phyloP scores from a whole-genome alignment of 2,888 invertebrate genomes.

The Orchesella flavescens region DNA sequence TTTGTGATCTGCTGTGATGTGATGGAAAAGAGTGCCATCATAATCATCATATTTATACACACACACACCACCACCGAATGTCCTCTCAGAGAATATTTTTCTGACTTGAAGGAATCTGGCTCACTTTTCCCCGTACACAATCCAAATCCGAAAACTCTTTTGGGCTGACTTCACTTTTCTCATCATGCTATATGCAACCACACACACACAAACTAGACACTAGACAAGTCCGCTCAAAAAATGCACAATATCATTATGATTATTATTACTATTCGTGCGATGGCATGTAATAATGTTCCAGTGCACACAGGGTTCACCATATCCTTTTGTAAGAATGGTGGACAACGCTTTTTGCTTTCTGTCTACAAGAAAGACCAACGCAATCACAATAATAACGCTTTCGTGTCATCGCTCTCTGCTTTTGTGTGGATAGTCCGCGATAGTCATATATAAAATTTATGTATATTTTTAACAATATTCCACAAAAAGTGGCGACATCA shows the following conservation, averaged over 20 bases:
- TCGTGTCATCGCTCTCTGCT: not conserved
- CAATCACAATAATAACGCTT: not conserved
- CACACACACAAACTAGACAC: not conserved
- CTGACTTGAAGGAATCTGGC: not conserved
- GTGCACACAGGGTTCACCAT: not conserved
- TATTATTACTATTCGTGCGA: not conserved
- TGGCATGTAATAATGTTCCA: not conserved
- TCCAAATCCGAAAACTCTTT: no score
- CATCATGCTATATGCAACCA: not conserved
- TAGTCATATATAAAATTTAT: not conserved
- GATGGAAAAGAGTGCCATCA: not conserved
- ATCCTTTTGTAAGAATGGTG: not conserved
- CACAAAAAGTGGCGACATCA: not conserved
- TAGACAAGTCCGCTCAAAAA: not conserved
- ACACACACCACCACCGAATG: not conserved
- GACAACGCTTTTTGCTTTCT: not conserved
- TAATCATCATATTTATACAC: not conserved
- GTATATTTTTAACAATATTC: not conserved
- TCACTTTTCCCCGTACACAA: not conserved
- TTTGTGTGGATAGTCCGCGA: not conserved
- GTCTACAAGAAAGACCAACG: no score
- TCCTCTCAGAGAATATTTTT: not conserved
- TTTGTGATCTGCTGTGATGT: constrained; percentile 32
- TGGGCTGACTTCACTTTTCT: not conserved
- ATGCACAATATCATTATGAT: constrained; percentile 1